Evolutionary conservation across 2,797 vertebrate genomes (phyloP), one percentile per base, ranked within the genome.

Genomic region (Urophycis tenuis): DNA sequence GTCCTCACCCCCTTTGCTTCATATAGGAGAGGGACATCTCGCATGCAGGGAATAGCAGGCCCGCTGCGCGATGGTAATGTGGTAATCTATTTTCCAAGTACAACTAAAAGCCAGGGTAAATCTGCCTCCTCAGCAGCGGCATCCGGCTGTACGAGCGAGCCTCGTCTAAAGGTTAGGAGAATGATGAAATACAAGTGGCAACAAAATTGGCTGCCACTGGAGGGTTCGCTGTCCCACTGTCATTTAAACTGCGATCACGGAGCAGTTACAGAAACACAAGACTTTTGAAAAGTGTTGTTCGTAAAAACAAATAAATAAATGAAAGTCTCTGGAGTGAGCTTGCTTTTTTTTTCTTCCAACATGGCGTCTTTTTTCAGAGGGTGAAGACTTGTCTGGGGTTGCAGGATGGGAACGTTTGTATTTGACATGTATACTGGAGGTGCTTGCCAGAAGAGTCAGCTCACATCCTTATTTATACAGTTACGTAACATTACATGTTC

Each of bases 131-230:
- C 87, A 86, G 87, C 81, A 75, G 72, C 80, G 81, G 79, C 45
- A 31, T 71, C 72, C 1, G 22, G 53, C 31, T 71, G 71, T 76
- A 53, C 29, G 30, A 83, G 75, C 78, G 53, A 74, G 73, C 14
- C 22, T 53, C 72, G 82, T 84, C 79, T 75, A 39, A 2, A 82
- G 77, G 79, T 79, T 31, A 80, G 76, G 78, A 73, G 74, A 76
- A 82, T 25, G 81, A 80, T 25, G 69, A 74, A 71, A 71, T 77
- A 85, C 81, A 86, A 82, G 81, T 72, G 36, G 77, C 70, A 75
- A 74, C 31, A 34, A 82, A 88, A 84, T 76, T 85, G 86, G 76
- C 53, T 86, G 78, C 80, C 83, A 78, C 64, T 5, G 64, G 82
- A 84, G 72, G 85, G 71, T 67, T 14, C 36, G 69, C 81, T 81